phyloP scores from a whole-genome alignment of 2,888 invertebrate genomes.

The Tanypteryx hageni region DNA sequence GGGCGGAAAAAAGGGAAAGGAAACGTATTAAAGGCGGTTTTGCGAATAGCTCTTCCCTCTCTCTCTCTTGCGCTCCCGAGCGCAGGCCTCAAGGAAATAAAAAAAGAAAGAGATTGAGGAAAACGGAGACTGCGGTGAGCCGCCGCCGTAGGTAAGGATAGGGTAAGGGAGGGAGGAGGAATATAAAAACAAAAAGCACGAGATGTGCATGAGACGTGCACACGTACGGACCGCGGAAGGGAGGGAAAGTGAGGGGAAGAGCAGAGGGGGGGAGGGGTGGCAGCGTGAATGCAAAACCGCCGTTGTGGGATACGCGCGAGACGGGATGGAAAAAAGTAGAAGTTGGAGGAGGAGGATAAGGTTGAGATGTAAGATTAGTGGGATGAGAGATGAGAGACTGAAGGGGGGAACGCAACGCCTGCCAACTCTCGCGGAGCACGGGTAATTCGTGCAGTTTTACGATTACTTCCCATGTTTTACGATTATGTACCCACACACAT shows the following conservation, averaged over 20 bases:
- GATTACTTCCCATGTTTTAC: constrained; percentile 43
- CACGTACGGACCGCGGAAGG: not conserved
- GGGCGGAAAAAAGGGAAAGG: not conserved
- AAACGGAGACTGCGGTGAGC: constrained; percentile 1
- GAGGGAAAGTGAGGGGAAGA: not conserved
- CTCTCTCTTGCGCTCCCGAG: not conserved
- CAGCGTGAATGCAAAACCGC: constrained; percentile 24
- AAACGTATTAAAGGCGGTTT: not conserved
- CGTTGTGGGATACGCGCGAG: not conserved
- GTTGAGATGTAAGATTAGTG: not conserved
- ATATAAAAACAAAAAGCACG: not conserved
- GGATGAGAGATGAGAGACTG: not conserved
- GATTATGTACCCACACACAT: constrained; percentile 30
- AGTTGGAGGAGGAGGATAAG: not conserved
- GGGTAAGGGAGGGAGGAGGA: not conserved
- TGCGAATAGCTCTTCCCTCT: not conserved
- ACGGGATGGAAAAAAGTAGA: not conserved
- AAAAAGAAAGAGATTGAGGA: not conserved
- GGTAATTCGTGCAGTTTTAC: constrained; percentile 27
- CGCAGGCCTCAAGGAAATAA: not conserved
- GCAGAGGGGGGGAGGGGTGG: no score
- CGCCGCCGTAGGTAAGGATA: not conserved
- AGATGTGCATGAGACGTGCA: not conserved
- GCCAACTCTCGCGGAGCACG: constrained; percentile 26
- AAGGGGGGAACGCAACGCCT: not conserved